A percentile compares a stretch with the other conserved stretches of the same genome.
These are phyloP conservation scores for Reticulitermes lucifugus DNA, from an alignment of 2,888 invertebrate species.

Conservation along the genomic window DNA sequence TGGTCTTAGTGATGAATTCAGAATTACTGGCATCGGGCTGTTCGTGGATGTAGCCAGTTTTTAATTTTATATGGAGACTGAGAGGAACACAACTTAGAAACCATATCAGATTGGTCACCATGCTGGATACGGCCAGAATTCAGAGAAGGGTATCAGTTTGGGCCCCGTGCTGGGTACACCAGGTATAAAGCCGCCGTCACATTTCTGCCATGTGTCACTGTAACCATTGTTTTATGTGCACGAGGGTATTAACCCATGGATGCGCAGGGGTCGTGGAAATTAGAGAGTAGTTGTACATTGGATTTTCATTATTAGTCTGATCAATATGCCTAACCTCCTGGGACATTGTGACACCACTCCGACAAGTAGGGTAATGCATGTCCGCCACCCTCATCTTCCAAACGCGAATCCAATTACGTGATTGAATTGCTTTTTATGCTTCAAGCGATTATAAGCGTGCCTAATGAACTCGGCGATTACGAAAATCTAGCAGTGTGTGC, in stretches of 20 bases:
- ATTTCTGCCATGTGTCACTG: not conserved
- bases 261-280: slow-evolving; percentile 3
- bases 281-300: slow-evolving; percentile 11
- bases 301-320: slow-evolving; percentile 22
- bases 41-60: too few species aligned
- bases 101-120: too few species aligned
- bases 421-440: slow-evolving; percentile 47
- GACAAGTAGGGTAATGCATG: slow-evolving; percentile 14
- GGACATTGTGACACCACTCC: slow-evolving; percentile 15
- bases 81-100: too few species aligned
- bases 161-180: too few species aligned
- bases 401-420: slow-evolving; percentile 42
- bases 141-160: too few species aligned
- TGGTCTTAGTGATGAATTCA: too few species aligned
- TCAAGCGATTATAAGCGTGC: slow-evolving; percentile 28
- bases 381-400: slow-evolving; percentile 33
- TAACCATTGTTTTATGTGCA: not conserved
- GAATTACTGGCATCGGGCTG: too few species aligned
- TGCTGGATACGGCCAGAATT: too few species aligned
- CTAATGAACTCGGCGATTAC: slow-evolving; percentile 29
- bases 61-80: too few species aligned
- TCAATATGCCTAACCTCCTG: slow-evolving; percentile 32
- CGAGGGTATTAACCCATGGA: not conserved
- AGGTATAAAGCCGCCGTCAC: too few species aligned
- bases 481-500: slow-evolving; percentile 18